Evolutionary conservation across 2,888 invertebrate genomes (phyloP).

Genomic region (Sussaba pulchella): DNA sequence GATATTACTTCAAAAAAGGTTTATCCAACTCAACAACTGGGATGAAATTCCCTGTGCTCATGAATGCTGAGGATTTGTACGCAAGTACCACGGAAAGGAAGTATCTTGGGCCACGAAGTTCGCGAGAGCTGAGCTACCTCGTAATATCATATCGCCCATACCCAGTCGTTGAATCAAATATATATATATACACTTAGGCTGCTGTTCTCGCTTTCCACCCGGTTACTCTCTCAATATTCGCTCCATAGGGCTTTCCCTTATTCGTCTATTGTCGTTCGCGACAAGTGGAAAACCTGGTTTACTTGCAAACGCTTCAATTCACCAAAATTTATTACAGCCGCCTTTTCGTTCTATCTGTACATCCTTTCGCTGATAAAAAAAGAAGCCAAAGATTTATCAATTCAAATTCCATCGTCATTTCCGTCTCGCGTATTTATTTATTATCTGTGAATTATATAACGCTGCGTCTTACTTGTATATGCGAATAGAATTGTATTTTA

Average conservation of each 20-base stretch:
- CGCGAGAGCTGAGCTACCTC: conserved; percentile 37
- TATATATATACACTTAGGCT: neutral
- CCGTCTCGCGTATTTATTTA: neutral
- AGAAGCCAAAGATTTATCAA: neutral
- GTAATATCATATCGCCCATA: conserved; percentile 61
- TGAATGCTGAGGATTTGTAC: too few species aligned
- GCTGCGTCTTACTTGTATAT: neutral
- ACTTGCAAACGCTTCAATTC: conserved; percentile 5
- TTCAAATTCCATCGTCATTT: conserved; percentile 14
- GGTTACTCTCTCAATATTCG: conserved; percentile 3
- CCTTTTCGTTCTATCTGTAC: neutral
- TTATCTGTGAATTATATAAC: too few species aligned
- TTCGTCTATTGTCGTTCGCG: conserved; percentile 21
- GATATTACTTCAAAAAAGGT: too few species aligned
- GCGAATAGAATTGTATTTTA: neutral
- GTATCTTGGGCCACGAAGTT: conserved; percentile 46
- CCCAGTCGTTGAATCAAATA: conserved; percentile 55
- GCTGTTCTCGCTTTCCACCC: conserved; percentile 15
- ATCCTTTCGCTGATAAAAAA: too few species aligned
- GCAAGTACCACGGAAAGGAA: neutral
- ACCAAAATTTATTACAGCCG: neutral
- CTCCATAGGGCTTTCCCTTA: neutral
- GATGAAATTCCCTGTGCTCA: too few species aligned
- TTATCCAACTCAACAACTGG: too few species aligned
- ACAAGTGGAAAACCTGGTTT: conserved; percentile 5